Percentiles rank a stretch among this genome's conserved stretches.
Conservation (phyloP, 2,888 invertebrate species). For the Dinocampus coccinellae region DNA sequence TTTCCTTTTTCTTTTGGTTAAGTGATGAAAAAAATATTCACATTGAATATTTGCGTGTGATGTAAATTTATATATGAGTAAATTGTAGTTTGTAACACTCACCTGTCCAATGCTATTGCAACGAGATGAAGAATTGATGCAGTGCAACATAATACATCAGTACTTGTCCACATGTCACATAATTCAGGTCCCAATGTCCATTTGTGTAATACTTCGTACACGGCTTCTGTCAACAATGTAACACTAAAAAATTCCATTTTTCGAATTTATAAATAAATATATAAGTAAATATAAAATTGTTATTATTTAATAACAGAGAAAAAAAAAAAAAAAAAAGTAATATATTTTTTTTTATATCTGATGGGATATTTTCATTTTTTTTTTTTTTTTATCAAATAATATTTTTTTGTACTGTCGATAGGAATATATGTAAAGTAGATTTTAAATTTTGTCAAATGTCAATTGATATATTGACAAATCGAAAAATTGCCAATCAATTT, state of each 20-base stretch:
- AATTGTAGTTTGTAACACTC: neutral
- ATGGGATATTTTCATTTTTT: too few relatives aligned
- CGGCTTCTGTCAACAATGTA: conserved; percentile 73
- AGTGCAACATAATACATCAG: conserved; percentile 92
- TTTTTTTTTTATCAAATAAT: too few relatives aligned
- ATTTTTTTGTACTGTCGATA: too few relatives aligned
- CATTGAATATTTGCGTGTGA: neutral
- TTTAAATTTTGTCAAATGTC: neutral
- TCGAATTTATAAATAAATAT: neutral
- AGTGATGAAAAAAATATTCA: too few relatives aligned
- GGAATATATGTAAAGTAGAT: neutral
- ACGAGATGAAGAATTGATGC: conserved; percentile 86
- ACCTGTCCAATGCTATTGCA: conserved; percentile 85
- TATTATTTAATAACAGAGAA: too few relatives aligned
- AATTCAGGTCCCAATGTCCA: conserved; percentile 90
- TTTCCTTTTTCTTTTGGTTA: too few relatives aligned
- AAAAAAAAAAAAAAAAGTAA: too few relatives aligned
- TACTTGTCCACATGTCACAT: conserved; percentile 95
- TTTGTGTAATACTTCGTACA: conserved; percentile 82
- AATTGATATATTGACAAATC: neutral
- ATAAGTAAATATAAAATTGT: neutral
- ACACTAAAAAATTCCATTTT: conserved; percentile 41
- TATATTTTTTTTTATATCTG: too few relatives aligned
- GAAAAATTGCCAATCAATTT: neutral
- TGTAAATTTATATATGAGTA: neutral